Base-by-base conservation (phyloP, 1,140 invertebrate genomes). In the Dendrolimus punctatus region DNA sequence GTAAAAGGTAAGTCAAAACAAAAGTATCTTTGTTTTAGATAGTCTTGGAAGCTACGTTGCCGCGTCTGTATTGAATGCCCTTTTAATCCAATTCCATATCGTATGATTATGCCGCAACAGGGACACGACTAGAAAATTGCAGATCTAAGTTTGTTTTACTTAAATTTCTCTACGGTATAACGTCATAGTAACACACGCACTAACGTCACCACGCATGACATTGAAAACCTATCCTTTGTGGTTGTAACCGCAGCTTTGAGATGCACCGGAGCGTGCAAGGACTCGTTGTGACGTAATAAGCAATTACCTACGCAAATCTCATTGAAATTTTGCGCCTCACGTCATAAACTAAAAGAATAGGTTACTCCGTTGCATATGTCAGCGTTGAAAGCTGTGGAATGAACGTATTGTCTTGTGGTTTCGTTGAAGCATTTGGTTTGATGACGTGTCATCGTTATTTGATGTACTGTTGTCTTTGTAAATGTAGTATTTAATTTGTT, bases 181-280 rank as follows among this genome's bases (percentile, higher is more conserved):
- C 53, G 51, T 47, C 49, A 58, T 74, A 69, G 65, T 62, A 67
- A 73, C 70, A 70, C 23, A 66, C 63, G 60, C 62, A 62, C 45
- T 57, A 55, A 54, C 65, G 66, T 64, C 66, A 60, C 53, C 46
- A 46, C 66, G 60, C 57, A 55, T 61, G 73, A 72, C 76, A 76
- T 71, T 80, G 78, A 80, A 23, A 83, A 81, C 60, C 53, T 64
- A 75, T 80, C 73, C 68, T 51, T 60, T 76, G 76, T 74, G 66
- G 62, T 66, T 73, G 76, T 78, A 80, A 80, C 73, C 72, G 60
- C 68, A 84, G 63, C 72, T 73, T 61, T 73, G 70, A 68, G 73
- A 78, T 71, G 70, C 78, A 76, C 61, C 75, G 59, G 66, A 73
- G 71, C 76, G 76, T 76, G 60, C 75, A 84, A 84, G 80, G 80